These are phyloP conservation scores for Toxostoma redivivum DNA, from an alignment of 2,113 vertebrate species.

Conservation along the genomic window DNA sequence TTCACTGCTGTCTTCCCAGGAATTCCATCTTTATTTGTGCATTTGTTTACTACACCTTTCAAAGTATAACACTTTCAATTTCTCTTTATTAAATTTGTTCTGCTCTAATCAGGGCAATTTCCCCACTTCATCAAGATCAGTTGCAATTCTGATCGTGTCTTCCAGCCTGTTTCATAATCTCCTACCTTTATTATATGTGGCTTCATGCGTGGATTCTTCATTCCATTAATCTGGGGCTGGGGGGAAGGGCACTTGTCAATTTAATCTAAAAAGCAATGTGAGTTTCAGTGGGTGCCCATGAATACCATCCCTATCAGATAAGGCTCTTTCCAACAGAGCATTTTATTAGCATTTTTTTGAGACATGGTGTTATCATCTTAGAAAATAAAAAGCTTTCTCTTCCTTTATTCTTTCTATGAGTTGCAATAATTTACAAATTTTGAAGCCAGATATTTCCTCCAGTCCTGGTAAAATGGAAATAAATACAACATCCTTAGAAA, in stretches of 20 bases:
- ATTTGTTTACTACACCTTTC: not conserved
- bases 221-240: conserved; percentile 2
- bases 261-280: conserved; percentile 25
- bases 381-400: not conserved
- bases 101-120: conserved; percentile 23
- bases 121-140: not conserved
- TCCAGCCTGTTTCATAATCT: not conserved
- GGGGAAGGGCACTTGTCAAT: not conserved
- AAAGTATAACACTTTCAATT: not conserved
- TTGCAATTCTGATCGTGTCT: conserved; percentile 14
- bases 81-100: not conserved
- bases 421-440: not conserved
- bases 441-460: not conserved
- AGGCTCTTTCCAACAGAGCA: not conserved
- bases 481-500: not conserved
- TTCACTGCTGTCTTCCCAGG: not conserved
- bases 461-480: not conserved
- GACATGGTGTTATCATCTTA: not conserved
- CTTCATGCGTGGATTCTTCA: conserved; percentile 36
- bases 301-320: conserved; percentile 9
- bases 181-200: not conserved
- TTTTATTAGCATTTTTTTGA: conserved; percentile 31
- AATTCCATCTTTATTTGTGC: not conserved
- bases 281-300: not conserved
- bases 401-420: not conserved